Percentiles rank a stretch among this genome's conserved stretches.
phyloP scores from a whole-genome alignment of 2,113 vertebrate species.

The Glareola pratincola region DNA sequence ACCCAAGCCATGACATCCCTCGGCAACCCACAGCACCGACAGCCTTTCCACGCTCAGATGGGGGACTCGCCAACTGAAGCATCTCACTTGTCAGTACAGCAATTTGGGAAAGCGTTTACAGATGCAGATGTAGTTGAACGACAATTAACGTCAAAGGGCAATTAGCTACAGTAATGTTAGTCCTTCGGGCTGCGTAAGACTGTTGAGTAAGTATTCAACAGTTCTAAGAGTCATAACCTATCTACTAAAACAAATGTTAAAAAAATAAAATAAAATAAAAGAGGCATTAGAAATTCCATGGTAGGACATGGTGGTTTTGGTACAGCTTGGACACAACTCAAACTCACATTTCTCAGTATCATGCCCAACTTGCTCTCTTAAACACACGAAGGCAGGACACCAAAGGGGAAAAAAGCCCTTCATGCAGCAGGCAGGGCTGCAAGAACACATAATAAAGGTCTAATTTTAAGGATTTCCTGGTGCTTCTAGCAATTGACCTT shows the following conservation, averaged over 20 bases:
- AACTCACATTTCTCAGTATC: not conserved
- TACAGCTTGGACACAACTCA: not conserved
- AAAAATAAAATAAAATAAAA: not conserved
- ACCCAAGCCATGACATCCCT: slow-evolving; percentile 52
- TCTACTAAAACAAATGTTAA: not conserved
- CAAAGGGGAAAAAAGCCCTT: not conserved
- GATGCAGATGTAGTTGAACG: not conserved
- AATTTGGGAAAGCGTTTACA: slow-evolving; percentile 3
- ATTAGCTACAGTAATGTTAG: not conserved
- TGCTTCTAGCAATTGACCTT: not conserved
- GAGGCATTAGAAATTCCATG: not conserved
- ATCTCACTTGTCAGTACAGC: slow-evolving; percentile 31
- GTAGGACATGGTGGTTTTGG: not conserved
- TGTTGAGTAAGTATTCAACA: not conserved
- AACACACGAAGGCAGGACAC: not conserved
- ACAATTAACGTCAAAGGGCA: not conserved
- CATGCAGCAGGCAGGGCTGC: not conserved
- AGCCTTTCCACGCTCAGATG: not conserved
- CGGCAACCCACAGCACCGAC: not conserved
- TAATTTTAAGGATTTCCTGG: not conserved
- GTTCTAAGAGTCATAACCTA: not conserved
- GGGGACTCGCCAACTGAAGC: not conserved
- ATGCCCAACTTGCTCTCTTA: not conserved
- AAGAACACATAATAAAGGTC: not conserved
- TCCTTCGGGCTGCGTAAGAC: not conserved